These are phyloP conservation scores for Lytechinus variegatus DNA, from an alignment of 35 echinoderm and acorn worm species.

Conservation along the genomic window DNA sequence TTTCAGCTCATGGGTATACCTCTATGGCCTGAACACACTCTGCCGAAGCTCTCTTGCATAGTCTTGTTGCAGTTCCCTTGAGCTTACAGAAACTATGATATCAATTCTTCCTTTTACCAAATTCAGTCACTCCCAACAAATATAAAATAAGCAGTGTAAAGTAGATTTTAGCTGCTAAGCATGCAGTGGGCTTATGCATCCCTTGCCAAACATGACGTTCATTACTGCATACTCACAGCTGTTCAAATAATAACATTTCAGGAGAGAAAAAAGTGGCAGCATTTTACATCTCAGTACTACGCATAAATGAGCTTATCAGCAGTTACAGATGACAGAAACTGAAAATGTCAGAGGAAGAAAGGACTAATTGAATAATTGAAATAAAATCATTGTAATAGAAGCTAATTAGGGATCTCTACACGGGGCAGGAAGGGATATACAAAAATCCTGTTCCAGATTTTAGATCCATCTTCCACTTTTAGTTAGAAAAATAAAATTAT, in stretches of 20 bases:
- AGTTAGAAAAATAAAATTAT: background rate
- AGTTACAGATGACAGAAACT: background rate
- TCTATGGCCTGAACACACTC: no score
- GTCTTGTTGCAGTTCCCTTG: no score
- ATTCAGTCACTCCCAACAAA: no score
- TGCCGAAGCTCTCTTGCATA: no score
- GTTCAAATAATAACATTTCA: slow-evolving; percentile 24
- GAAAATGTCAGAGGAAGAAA: slow-evolving; percentile 23
- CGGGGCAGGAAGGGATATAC: background rate
- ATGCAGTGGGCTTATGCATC: background rate
- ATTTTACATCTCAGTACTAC: slow-evolving; percentile 6
- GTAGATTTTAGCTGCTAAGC: background rate
- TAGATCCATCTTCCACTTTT: background rate
- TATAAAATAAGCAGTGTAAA: no score
- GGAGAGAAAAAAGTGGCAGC: background rate
- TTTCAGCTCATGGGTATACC: no score
- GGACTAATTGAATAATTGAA: slow-evolving; percentile 27
- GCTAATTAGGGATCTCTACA: background rate
- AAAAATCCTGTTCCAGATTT: background rate
- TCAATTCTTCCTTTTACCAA: no score
- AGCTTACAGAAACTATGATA: no score
- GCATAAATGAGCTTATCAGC: slow-evolving; percentile 20
- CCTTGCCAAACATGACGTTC: no score
- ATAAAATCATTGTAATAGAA: slow-evolving; percentile 18
- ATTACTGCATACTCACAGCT: background rate